A percentile compares a stretch with the other conserved stretches of the same genome.
phyloP scores from a whole-genome alignment of 2,113 vertebrate genomes.

The Pimephales promelas region DNA sequence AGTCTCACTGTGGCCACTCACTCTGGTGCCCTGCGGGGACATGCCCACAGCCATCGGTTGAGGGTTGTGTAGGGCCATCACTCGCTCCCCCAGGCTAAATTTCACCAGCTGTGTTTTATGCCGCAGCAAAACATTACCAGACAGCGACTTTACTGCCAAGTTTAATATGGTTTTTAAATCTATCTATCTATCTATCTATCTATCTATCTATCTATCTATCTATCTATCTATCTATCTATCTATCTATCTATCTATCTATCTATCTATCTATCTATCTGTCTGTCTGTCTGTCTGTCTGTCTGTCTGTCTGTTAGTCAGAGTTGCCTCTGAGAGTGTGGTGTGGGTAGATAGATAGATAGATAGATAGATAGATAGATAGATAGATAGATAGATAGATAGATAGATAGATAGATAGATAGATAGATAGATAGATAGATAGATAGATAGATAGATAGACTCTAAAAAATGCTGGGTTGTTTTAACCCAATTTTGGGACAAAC shows the following conservation, averaged over 20 bases:
- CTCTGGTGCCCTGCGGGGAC: conserved; percentile 17
- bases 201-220: not conserved
- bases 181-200: not conserved
- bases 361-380: no score
- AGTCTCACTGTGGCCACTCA: not conserved
- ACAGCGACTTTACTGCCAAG: conserved; percentile 6
- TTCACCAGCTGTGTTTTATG: not conserved
- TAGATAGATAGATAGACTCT: no score
- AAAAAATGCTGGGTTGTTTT: no score
- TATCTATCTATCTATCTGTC: not conserved
- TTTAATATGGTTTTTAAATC: conserved; percentile 8
- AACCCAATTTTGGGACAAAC: no score
- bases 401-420: no score
- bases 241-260: not conserved
- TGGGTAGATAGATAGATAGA: no score
- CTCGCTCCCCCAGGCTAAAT: conserved; percentile 23
- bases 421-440: no score
- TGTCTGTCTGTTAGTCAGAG: not conserved
- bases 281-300: not conserved
- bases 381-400: no score
- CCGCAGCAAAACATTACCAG: not conserved
- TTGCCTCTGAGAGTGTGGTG: not conserved
- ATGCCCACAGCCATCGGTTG: conserved; percentile 29
- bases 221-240: not conserved
- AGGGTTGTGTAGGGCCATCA: conserved; percentile 21